phyloP scores from a whole-genome alignment of 2,888 invertebrate genomes.

The Eristalis arbustorum region DNA sequence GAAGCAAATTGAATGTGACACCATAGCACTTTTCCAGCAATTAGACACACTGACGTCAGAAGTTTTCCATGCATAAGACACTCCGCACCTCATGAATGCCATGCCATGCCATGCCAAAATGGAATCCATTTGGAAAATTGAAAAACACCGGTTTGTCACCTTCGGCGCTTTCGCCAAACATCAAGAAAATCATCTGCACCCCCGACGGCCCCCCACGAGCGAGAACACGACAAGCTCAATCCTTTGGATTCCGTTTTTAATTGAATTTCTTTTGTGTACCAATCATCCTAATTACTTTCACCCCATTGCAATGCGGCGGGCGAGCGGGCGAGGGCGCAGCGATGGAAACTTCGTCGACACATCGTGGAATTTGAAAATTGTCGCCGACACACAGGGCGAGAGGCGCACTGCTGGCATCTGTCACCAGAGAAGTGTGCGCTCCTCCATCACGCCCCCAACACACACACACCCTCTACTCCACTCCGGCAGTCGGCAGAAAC shows the following conservation, averaged over 20 bases:
- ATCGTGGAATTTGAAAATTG: constrained; percentile 28
- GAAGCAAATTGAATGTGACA: constrained; percentile 17
- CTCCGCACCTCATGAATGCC: constrained; percentile 26
- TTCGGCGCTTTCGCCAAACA: constrained; percentile 12
- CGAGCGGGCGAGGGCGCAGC: no score
- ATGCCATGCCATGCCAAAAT: constrained; percentile 22
- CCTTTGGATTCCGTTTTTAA: constrained; percentile 46
- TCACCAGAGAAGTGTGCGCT: constrained; percentile 3
- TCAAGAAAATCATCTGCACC: neutral
- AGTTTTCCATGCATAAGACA: neutral
- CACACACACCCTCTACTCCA: neutral
- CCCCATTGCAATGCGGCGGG: constrained; percentile 50
- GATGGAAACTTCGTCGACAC: constrained; percentile 43
- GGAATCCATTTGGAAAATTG: constrained; percentile 58
- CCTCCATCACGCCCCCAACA: neutral
- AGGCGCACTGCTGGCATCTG: neutral
- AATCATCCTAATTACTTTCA: constrained; percentile 67
- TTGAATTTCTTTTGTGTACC: constrained; percentile 55
- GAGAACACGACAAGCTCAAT: constrained; percentile 32
- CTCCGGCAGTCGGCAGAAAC: neutral
- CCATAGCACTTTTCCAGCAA: constrained; percentile 9
- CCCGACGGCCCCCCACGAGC: neutral
- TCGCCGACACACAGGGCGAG: neutral
- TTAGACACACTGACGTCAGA: constrained; percentile 19
- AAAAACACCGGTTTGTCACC: constrained; percentile 40